A percentile compares a stretch with the other conserved stretches of the same genome.
Evolutionary conservation across 1,140 invertebrate species (phyloP).

Genomic region (Oedothorax gibbosus): DNA sequence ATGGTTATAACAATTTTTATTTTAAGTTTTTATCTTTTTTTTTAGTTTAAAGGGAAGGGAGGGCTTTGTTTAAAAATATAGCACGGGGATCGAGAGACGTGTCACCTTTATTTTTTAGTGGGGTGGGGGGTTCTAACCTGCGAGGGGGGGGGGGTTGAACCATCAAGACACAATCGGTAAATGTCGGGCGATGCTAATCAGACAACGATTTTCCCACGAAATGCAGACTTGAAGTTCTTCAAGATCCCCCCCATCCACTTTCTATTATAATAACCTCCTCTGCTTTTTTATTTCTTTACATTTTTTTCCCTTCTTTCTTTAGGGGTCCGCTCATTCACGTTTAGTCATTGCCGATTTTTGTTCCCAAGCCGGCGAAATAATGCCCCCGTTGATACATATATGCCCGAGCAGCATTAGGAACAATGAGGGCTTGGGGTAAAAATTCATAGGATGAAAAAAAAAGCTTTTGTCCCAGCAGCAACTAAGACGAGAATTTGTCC

Average conservation of each 20-base stretch:
- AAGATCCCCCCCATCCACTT: too few relatives aligned
- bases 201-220: constrained; percentile 38
- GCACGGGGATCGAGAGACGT: constrained; percentile 1
- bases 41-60: constrained; percentile 41
- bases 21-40: constrained; percentile 16
- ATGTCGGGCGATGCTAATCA: constrained; percentile 49
- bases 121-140: not conserved
- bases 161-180: constrained; percentile 40
- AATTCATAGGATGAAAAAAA: not conserved
- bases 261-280: too few relatives aligned
- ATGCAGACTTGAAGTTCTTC: not conserved
- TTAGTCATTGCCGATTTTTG: constrained; percentile 53
- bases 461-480: constrained; percentile 34
- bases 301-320: not conserved
- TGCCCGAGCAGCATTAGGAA: not conserved
- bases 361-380: constrained; percentile 43
- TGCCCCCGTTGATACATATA: constrained; percentile 50
- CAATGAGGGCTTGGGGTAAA: not conserved
- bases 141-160: not conserved
- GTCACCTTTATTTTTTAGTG: constrained; percentile 40
- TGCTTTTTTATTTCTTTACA: too few relatives aligned
- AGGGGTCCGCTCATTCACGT: constrained; percentile 25
- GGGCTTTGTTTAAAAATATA: constrained; percentile 32
- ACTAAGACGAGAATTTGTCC: constrained; percentile 29
- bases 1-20: not conserved